phyloP scores from a whole-genome alignment of 2,113 vertebrate species.

The Lanius ludovicianus region DNA sequence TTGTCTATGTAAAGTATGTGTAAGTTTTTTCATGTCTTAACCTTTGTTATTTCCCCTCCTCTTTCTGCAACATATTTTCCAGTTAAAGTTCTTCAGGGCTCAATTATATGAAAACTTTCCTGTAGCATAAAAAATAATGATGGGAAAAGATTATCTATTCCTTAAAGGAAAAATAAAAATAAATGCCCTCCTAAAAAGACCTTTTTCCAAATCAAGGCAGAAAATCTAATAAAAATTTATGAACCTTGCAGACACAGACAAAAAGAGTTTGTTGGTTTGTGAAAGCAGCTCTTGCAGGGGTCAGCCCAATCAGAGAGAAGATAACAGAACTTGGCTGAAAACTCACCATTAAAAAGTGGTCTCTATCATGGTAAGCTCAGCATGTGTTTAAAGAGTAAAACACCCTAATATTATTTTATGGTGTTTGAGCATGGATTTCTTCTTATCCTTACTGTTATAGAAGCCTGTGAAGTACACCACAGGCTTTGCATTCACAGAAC shows the following conservation, averaged over 20 bases:
- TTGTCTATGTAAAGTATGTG: accelerated
- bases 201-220: neutral
- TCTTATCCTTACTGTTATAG: neutral
- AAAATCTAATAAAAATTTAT: neutral
- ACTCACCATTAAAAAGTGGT: neutral
- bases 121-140: neutral
- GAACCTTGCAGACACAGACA: neutral
- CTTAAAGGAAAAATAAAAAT: neutral
- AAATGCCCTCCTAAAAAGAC: neutral
- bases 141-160: neutral
- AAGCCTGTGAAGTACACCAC: neutral
- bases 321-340: neutral
- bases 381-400: neutral
- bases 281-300: neutral
- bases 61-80: neutral
- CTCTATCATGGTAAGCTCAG: neutral
- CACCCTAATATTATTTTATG: neutral
- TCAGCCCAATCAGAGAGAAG: neutral
- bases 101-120: neutral
- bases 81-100: neutral
- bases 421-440: neutral
- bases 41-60: neutral
- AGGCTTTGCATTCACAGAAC: neutral
- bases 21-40: neutral
- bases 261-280: neutral